Evolutionary conservation across 2,797 vertebrate genomes (phyloP).

Genomic region (Alouatta caraya): DNA sequence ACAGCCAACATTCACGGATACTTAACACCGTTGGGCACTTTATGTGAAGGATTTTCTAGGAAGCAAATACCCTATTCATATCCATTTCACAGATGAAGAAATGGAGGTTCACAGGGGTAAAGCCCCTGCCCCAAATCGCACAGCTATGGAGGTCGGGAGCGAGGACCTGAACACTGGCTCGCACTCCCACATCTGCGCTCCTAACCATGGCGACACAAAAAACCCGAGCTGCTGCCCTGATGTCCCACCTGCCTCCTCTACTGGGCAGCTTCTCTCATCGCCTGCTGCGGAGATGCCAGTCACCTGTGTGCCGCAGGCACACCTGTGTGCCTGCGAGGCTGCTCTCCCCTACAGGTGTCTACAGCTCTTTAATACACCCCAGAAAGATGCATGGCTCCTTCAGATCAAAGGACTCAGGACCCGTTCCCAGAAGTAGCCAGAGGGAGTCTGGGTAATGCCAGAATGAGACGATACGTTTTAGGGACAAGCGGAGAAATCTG

Average conservation of each 20-base stretch:
- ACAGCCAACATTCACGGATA: background rate
- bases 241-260: background rate
- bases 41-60: background rate
- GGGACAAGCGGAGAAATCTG: background rate
- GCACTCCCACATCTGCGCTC: background rate
- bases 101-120: background rate
- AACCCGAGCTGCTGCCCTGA: background rate
- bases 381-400: background rate
- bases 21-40: background rate
- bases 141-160: background rate
- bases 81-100: background rate
- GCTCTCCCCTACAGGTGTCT: too few species aligned
- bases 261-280: background rate
- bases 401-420: background rate
- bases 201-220: too few species aligned
- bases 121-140: background rate
- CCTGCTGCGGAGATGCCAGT: too few species aligned
- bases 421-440: background rate
- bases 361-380: background rate
- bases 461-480: background rate
- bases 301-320: accelerated
- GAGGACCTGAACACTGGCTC: background rate
- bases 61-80: background rate
- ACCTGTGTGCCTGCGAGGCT: accelerated
- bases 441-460: background rate